These are phyloP conservation scores for Cyrtodaria siliqua DNA, from an alignment of 2,888 invertebrate genomes.

Conservation along the genomic window DNA sequence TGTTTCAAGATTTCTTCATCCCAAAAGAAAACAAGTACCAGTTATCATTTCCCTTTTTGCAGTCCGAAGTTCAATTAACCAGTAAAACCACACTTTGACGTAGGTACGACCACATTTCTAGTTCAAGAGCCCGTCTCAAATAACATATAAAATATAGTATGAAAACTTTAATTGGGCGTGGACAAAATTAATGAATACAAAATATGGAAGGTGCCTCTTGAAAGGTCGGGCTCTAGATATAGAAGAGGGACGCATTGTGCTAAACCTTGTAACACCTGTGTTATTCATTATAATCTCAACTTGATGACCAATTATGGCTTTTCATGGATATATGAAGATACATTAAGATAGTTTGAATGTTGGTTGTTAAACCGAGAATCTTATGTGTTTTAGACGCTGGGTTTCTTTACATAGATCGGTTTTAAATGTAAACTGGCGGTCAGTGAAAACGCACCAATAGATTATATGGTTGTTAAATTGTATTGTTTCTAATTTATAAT, in stretches of 20 bases:
- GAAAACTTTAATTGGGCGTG: constrained; percentile 19
- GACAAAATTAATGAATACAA: constrained; percentile 11
- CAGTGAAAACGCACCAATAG: no score
- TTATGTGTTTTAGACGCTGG: no score
- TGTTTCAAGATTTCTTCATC: constrained; percentile 21
- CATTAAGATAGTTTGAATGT: no score
- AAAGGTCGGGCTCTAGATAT: constrained; percentile 12
- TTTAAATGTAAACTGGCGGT: no score
- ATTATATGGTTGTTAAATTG: no score
- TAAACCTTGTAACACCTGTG: constrained; percentile 28
- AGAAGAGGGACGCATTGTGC: constrained; percentile 8
- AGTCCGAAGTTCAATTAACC: constrained; percentile 1
- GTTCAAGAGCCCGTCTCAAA: constrained; percentile 42
- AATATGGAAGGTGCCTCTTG: constrained; percentile 27
- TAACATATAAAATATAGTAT: constrained; percentile 11
- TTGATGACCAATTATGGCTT: background rate
- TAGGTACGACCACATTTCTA: constrained; percentile 29
- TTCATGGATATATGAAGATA: no score
- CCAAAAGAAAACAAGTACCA: constrained; percentile 37
- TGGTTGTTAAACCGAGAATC: no score
- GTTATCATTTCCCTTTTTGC: no score
- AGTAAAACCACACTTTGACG: constrained; percentile 16
- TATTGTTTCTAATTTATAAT: no score
- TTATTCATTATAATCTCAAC: background rate
- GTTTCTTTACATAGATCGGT: no score